Conservation (phyloP, 2,888 invertebrate genomes). For the Dryocosmus kuriphilus region DNA sequence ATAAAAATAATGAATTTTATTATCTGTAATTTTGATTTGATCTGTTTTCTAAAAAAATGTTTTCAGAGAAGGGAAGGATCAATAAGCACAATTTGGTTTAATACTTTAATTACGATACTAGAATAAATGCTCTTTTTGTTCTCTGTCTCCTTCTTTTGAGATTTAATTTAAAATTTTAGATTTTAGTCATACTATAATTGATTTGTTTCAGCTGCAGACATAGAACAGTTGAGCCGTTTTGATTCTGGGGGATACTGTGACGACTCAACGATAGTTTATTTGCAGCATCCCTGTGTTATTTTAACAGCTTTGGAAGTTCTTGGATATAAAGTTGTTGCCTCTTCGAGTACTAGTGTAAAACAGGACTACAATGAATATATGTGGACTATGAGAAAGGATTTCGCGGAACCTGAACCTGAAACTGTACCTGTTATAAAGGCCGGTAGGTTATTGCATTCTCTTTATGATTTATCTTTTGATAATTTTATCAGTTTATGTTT, state of each 20-base stretch:
- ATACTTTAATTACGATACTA: background rate
- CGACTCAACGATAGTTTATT: slow-evolving; percentile 90
- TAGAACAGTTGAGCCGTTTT: slow-evolving; percentile 90
- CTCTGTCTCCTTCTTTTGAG: background rate
- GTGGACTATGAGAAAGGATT: slow-evolving; percentile 96
- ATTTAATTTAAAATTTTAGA: slow-evolving; percentile 39
- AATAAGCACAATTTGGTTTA: background rate
- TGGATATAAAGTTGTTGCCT: slow-evolving; percentile 92
- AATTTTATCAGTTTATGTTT: too few relatives aligned
- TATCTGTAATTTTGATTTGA: background rate
- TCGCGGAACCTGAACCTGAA: slow-evolving; percentile 88
- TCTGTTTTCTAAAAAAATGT: background rate
- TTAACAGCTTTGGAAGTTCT: slow-evolving; percentile 92
- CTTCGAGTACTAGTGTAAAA: slow-evolving; percentile 90
- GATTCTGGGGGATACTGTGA: slow-evolving; percentile 91
- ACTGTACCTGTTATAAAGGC: slow-evolving; percentile 63
- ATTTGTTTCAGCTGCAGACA: slow-evolving; percentile 84
- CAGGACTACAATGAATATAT: slow-evolving; percentile 94
- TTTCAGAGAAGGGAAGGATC: background rate
- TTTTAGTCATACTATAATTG: slow-evolving; percentile 27
- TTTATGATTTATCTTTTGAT: slow-evolving; percentile 12
- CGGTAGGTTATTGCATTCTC: slow-evolving; percentile 61
- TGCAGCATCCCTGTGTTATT: slow-evolving; percentile 92
- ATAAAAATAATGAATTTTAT: background rate
- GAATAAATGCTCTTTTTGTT: background rate